Base-by-base conservation (phyloP, 2,888 invertebrate species). In the Andrena hattorfiana region DNA sequence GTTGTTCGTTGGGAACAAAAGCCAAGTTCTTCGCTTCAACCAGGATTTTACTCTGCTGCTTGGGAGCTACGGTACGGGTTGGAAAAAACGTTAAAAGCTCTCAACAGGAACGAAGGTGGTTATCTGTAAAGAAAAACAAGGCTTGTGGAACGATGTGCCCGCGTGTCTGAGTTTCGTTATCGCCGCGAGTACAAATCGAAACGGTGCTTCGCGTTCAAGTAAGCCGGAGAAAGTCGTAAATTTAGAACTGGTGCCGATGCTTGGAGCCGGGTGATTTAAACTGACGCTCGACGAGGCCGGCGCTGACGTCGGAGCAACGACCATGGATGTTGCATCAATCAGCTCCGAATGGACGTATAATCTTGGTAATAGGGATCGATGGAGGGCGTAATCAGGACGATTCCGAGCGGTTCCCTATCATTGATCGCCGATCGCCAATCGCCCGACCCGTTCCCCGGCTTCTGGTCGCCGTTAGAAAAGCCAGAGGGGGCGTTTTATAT, bases 211-310 rank as follows among this genome's bases (percentile, higher is more conserved):
- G 71, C 67, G 80, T 78, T 13, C 71, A 59, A 63, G 81, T 79
- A 68, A 80, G 7, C 42, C 72, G 72, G 56, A 73, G 81, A 81
- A 81, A 81, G 81, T 81, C 81, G 81, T 81, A 80, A 81, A 81
- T 81, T 81, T 81, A 81, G 81, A 73, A 73, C 81, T 73, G 30
- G n/a, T 28, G 54, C 51, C 56, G 67, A 74, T 62, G 63, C 35
- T 13, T 28, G 69, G 68, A 59, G 72, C 16, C 16, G 68, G 49
- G 59, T 49, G 81, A 73, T 73, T 69, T 80, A 80, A 72, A 69
- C 78, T 49, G 81, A 64, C 72, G 42, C 67, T 73, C 23, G 56
- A 8, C 49, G 60, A 35, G 62, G 54, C 67, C 67, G 60, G 28
- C 51, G 35, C 64, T 66, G 64, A 60, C 69, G 23, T 69, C 26